Evolutionary conservation across 2,113 vertebrate genomes (phyloP).

Genomic region (Xiphophorus hellerii): DNA sequence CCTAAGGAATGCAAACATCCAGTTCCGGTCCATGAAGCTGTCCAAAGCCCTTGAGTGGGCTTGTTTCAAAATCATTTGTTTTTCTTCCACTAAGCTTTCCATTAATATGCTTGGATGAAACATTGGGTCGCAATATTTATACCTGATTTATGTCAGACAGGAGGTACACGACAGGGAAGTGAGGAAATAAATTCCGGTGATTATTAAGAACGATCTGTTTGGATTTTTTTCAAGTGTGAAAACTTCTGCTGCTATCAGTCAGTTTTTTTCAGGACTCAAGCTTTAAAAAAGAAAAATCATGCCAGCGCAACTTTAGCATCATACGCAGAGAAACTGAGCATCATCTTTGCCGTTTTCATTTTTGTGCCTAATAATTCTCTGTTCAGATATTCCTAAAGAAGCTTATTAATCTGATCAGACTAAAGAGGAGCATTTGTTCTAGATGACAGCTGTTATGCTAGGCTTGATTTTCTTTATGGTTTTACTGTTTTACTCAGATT

Average conservation of each 20-base stretch:
- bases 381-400: too few species aligned
- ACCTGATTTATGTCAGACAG: too few species aligned
- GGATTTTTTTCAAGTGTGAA: not conserved
- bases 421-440: not conserved
- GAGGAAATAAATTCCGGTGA: too few species aligned
- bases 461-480: not conserved
- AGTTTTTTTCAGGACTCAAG: not conserved
- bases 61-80: not conserved
- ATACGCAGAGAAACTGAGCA: too few species aligned
- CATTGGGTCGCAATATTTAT: not conserved
- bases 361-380: not conserved
- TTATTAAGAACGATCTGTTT: too few species aligned
- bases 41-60: too few species aligned
- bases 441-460: not conserved
- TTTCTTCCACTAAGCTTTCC: not conserved
- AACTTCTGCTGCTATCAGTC: not conserved
- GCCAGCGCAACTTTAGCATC: too few species aligned
- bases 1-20: too few species aligned
- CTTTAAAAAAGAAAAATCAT: not conserved
- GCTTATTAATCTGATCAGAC: not conserved
- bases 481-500: not conserved
- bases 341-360: not conserved
- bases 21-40: too few species aligned
- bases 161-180: too few species aligned
- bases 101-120: not conserved